These are phyloP conservation scores for Conopomorpha cramerella DNA, from an alignment of 1,140 invertebrate species.

Conservation along the genomic window DNA sequence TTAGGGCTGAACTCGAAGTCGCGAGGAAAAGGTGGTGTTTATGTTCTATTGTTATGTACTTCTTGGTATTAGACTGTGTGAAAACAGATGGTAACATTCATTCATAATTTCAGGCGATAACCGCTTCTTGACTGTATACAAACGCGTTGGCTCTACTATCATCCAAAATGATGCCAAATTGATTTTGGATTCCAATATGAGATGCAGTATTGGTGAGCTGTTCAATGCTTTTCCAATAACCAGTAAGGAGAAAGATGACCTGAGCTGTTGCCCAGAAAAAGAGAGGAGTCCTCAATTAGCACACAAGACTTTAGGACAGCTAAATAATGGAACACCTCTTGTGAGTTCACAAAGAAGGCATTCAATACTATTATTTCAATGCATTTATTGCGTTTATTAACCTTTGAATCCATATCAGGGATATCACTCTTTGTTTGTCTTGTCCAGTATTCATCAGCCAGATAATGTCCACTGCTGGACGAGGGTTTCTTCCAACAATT, in stretches of 20 bases:
- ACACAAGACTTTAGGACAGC: constrained; percentile 39
- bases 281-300: constrained; percentile 33
- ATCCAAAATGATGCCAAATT: constrained; percentile 73
- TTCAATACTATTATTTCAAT: too few species aligned
- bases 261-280: constrained; percentile 44
- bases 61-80: too few species aligned
- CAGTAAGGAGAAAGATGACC: constrained; percentile 66
- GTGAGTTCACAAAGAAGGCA: constrained; percentile 12
- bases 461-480: too few species aligned
- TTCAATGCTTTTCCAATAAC: constrained; percentile 73
- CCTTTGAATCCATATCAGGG: too few species aligned
- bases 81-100: too few species aligned
- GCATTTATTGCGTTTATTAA: too few species aligned
- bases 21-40: constrained; percentile 56
- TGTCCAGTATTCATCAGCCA: too few species aligned
- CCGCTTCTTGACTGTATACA: constrained; percentile 75
- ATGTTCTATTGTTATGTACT: too few species aligned
- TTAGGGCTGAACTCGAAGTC: constrained; percentile 75
- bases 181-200: constrained; percentile 66
- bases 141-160: constrained; percentile 71
- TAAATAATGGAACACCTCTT: constrained; percentile 44
- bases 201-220: constrained; percentile 57
- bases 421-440: too few species aligned
- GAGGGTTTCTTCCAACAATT: too few species aligned
- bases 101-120: constrained; percentile 66